A percentile compares a stretch with the other conserved stretches of the same genome.
phyloP scores from a whole-genome alignment of 2,113 vertebrate genomes.

The Ceyx melanurus region DNA sequence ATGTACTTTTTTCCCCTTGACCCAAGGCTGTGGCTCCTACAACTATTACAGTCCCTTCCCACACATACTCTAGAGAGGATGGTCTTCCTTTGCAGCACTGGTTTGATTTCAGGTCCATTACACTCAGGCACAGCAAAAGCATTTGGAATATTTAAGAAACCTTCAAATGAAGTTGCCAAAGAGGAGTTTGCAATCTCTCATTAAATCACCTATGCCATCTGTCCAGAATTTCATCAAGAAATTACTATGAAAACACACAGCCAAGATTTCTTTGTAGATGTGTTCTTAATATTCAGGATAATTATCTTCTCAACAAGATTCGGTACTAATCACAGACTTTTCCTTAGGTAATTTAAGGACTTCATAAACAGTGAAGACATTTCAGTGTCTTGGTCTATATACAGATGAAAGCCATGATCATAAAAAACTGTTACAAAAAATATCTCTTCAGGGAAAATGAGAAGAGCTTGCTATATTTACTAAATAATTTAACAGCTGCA shows the following conservation, averaged over 20 bases:
- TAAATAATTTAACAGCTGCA: not conserved
- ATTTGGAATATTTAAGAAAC: constrained; percentile 16
- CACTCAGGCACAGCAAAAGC: not conserved
- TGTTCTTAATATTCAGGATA: constrained; percentile 45
- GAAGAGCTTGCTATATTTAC: not conserved
- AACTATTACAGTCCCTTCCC: not conserved
- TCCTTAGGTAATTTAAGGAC: constrained; percentile 27
- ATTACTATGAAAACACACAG: constrained; percentile 34
- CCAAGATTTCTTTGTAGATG: constrained; percentile 44
- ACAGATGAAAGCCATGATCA: not conserved
- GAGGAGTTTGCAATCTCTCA: constrained; percentile 26
- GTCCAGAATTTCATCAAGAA: constrained; percentile 42
- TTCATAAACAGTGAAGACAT: constrained; percentile 23
- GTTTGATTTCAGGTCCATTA: constrained; percentile 27
- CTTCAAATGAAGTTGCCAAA: constrained; percentile 14
- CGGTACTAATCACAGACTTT: not conserved
- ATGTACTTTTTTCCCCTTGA: not conserved
- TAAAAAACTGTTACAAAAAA: not conserved
- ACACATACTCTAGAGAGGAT: not conserved
- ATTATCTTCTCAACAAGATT: constrained; percentile 37
- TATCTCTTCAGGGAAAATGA: not conserved
- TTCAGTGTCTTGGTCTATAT: not conserved
- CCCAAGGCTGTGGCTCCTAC: not conserved
- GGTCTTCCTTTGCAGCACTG: not conserved
- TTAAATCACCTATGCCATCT: constrained; percentile 56